Base-by-base conservation (phyloP, 2,797 vertebrate genomes). In the Otolemur crassicaudatus region DNA sequence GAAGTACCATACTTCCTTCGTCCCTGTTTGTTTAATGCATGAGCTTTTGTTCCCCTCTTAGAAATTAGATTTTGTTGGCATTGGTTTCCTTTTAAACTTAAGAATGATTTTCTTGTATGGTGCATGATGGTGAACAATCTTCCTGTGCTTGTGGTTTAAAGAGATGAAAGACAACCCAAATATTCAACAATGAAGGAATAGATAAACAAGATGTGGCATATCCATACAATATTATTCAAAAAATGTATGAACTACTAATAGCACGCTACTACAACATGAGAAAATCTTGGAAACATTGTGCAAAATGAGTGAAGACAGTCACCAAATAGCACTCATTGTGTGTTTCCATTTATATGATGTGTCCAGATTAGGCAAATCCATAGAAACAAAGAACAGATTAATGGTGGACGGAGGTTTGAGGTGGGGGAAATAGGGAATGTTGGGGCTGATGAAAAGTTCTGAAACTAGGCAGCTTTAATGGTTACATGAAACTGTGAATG, bases 361-460 rank as follows among this genome's bases (percentile, higher is more conserved):
- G 25, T 12, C 1, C 12, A 43, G 20, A 79, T 40, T 16, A 82
- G 12, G 20, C 23, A 76, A 69, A 76, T 34, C 20, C 60, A 76
- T 49, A n/a, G 40, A 61, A 17, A 16, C 20, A 25, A n/a, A 84
- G 49, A 43, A 43, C 16, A 34, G 8, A 23, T 63, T 31, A 7
- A 34, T 72, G 12, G 8, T 34, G 60, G 88, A 63, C 56, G 80
- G 49, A 73, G 17, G 2, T 40, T 10, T 23, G 40, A 29, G 37
- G 27, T 2, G 10, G 14, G 1, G 6, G 40, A 25, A 16, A 2
- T 0, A 2, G 31, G 29, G 2, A 56, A 23, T 34, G 31, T 7
- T 34, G 34, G 9, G 4, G 11, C 12, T 31, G 20, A n/a, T 58
- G 29, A 10, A 61, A 40, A 7, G 7, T 29, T 94, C 73, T 23